Evolutionary conservation across 2,888 invertebrate species (phyloP).

Genomic region (Bombylius major): DNA sequence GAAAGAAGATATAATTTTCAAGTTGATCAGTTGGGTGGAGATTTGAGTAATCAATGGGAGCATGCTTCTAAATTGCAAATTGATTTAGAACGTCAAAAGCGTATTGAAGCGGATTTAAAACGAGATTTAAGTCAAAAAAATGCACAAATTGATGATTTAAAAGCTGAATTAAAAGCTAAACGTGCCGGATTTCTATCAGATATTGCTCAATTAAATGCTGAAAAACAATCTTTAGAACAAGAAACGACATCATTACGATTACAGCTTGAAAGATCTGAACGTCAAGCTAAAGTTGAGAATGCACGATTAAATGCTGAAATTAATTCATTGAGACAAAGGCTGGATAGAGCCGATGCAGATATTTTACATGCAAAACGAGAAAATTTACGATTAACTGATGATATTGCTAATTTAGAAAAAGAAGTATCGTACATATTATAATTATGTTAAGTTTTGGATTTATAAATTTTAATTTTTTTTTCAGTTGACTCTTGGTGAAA

Average conservation of each 20-base stretch:
- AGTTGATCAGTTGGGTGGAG: conserved; percentile 66
- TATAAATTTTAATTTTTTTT: conserved; percentile 4
- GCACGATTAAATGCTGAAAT: conserved; percentile 64
- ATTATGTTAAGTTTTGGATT: no score
- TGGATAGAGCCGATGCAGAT: conserved; percentile 71
- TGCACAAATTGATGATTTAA: conserved; percentile 62
- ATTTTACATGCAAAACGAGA: conserved; percentile 67
- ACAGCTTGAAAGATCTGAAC: conserved; percentile 55
- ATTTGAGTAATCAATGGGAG: conserved; percentile 70
- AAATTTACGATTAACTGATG: conserved; percentile 63
- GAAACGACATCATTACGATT: conserved; percentile 60
- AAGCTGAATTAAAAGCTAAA: conserved; percentile 67
- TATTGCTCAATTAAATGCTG: conserved; percentile 59
- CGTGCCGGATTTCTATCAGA: conserved; percentile 58
- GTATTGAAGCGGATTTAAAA: conserved; percentile 61
- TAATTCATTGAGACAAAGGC: conserved; percentile 54
- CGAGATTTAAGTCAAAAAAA: conserved; percentile 66
- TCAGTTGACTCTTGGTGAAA: conserved; percentile 47
- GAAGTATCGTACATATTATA: conserved; percentile 43
- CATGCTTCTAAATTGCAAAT: conserved; percentile 61
- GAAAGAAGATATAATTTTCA: conserved; percentile 61
- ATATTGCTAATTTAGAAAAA: conserved; percentile 65
- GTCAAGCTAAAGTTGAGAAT: conserved; percentile 64
- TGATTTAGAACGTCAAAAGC: conserved; percentile 65
- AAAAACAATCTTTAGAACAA: conserved; percentile 67